Evolutionary conservation across 2,888 invertebrate species (phyloP), one percentile per base, ranked within the genome.

Genomic region (Eupeodes luniger): DNA sequence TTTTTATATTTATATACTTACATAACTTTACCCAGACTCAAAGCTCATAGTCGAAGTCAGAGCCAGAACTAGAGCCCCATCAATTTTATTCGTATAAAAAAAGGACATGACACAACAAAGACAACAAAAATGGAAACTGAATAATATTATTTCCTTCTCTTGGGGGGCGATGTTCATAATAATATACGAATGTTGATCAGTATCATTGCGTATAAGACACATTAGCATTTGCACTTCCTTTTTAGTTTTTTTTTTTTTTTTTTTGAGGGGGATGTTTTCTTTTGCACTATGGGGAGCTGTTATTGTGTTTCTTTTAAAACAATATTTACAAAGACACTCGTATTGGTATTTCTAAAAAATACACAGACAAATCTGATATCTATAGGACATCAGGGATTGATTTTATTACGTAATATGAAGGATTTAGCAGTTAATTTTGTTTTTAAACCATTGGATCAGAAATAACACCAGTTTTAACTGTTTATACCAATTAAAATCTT

Each of bases 141-240:
- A 66, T 66, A 66, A 66, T 66, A 49, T 66, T 66, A 66, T 66
- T 49, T 4, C 66, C 27, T 16, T 16, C 64, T 64, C 9, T 19
- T 4, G 6, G 12, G 2, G 0, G 0, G 9, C 14, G 7, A 44
- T 12, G 62, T 27, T 44, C 55, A 57, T 72, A 40, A 70, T 36
- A 5, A 40, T 40, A 40, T 55, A 69, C 44, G 53, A 72, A 70
- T 67, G 62, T 72, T 69, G 84, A 81, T 88, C 81, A 19, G 75
- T 81, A 72, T 75, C 81, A 81, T 75, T 75, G 77, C 76, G 78
- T 85, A 88, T 75, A 85, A 70, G 69, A 66, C 81, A 88, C 85
- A 88, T 88, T 88, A 88, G 88, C 84, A 81, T 88, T 81, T 78
- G 84, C 84, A 88, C 69, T 83, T 80, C 49, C 53, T 36, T 40